These are phyloP conservation scores for Charadrius vociferus DNA, from an alignment of 2,113 vertebrate species.

Conservation along the genomic window DNA sequence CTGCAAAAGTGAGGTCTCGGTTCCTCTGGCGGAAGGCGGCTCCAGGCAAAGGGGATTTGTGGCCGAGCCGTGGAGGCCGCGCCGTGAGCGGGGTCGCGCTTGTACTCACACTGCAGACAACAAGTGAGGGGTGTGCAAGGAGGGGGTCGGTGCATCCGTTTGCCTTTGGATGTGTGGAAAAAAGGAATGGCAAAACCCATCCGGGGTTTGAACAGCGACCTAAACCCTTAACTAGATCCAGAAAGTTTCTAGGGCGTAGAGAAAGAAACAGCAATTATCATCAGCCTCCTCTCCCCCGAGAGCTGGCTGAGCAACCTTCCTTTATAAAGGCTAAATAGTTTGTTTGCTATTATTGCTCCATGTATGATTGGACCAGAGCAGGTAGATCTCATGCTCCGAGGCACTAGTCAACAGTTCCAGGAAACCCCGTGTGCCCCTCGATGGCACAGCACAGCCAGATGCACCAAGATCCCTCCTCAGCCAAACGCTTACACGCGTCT, in stretches of 20 bases:
- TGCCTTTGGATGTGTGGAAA: neutral
- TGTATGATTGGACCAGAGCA: neutral
- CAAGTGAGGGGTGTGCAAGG: neutral
- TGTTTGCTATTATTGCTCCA: neutral
- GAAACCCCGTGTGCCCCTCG: accelerated
- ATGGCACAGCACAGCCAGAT: neutral
- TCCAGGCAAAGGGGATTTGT: neutral
- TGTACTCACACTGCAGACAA: accelerated
- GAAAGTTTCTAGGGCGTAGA: neutral
- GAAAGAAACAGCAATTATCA: neutral
- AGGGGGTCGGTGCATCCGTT: neutral
- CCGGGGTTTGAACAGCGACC: neutral
- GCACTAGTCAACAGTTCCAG: accelerated
- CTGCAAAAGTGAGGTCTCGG: neutral
- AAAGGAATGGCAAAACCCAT: neutral
- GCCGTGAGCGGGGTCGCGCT: accelerated
- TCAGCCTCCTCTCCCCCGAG: neutral
- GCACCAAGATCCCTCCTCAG: neutral
- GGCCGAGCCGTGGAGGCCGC: neutral
- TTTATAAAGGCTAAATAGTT: neutral
- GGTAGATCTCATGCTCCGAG: accelerated
- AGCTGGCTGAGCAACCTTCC: neutral
- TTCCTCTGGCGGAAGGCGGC: neutral
- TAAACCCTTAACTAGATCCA: neutral
- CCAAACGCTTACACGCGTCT: accelerated